Evolutionary conservation across 2,797 vertebrate genomes (phyloP).

Genomic region (Australoheros facetus): DNA sequence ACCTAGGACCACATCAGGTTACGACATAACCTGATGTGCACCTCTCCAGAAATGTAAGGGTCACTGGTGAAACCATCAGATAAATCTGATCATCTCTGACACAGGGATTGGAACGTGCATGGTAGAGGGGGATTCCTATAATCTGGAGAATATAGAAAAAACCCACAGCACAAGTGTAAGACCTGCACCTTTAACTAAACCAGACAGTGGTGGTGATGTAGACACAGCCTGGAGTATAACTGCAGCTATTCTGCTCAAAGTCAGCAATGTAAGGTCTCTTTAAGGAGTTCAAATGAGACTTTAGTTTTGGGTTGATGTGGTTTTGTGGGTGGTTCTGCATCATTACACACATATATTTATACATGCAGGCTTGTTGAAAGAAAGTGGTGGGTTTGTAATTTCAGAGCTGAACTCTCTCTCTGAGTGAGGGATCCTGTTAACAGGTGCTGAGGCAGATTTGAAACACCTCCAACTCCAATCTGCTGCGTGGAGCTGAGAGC

Average conservation of each 20-base stretch:
- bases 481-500: conserved; percentile 22
- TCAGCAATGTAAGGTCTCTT: not conserved
- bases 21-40: too few relatives aligned
- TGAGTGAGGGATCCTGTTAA: conserved; percentile 10
- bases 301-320: not conserved
- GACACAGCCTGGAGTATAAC: not conserved
- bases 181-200: not conserved
- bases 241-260: not conserved
- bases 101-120: too few relatives aligned
- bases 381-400: not conserved
- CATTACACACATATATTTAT: not conserved
- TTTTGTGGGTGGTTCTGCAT: not conserved
- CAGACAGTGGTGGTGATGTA: not conserved
- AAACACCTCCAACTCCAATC: conserved; percentile 52
- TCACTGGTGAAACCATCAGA: too few relatives aligned
- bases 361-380: not conserved
- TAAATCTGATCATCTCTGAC: too few relatives aligned
- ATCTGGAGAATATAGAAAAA: not conserved
- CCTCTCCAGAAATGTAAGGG: too few relatives aligned
- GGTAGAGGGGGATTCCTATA: not conserved
- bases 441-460: conserved; percentile 42
- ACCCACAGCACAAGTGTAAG: rapidly evolving
- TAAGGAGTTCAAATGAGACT: not conserved
- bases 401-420: not conserved
- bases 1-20: too few relatives aligned